Conservation (phyloP, 2,888 invertebrate species). For the Argyresthia albistria region DNA sequence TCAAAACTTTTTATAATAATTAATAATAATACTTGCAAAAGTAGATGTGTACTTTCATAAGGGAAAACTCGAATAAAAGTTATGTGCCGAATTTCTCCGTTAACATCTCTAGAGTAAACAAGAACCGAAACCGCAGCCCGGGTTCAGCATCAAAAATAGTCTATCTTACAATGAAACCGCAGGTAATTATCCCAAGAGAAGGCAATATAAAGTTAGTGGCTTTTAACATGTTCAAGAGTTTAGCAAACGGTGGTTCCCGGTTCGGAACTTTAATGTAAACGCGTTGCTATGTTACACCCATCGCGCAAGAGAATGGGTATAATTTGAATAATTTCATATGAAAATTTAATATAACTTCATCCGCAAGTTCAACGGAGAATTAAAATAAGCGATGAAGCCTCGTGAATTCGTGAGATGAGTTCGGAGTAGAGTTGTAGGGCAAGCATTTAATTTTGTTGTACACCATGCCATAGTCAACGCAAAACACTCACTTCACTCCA, state of each 20-base stretch:
- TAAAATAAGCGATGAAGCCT: neutral
- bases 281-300: constrained; percentile 27
- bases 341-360: constrained; percentile 19
- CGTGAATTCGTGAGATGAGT: neutral
- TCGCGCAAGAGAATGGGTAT: constrained; percentile 23
- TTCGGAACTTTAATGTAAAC: constrained; percentile 22
- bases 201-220: constrained; percentile 54
- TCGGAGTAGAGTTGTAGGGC: neutral
- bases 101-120: no score
- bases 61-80: no score
- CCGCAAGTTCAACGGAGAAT: constrained; percentile 9
- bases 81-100: no score
- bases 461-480: no score
- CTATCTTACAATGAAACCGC: neutral
- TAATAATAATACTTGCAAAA: no score
- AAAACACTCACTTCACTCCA: no score
- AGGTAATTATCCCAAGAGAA: constrained; percentile 20
- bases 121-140: no score
- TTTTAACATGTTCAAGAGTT: constrained; percentile 55
- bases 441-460: no score
- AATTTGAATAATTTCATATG: constrained; percentile 33
- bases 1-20: no score
- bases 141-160: neutral
- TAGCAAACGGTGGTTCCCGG: constrained; percentile 47
- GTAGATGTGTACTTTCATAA: no score